Evolutionary conservation across 1,140 invertebrate genomes (phyloP).

Genomic region (Micrasema minimum): DNA sequence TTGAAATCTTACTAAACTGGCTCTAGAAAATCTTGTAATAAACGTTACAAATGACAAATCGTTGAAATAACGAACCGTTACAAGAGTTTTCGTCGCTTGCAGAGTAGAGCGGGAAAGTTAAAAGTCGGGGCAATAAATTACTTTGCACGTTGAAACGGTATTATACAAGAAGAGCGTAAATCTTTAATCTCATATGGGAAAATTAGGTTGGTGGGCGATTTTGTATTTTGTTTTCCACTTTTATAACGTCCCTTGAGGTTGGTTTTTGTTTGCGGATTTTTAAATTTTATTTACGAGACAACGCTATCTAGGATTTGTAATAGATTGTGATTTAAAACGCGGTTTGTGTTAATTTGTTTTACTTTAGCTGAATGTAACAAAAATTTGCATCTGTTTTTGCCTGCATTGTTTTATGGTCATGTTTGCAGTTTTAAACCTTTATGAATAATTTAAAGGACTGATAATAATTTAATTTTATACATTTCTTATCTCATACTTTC

Average conservation of each 20-base stretch:
- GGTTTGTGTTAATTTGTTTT: background rate
- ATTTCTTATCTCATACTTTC: too few species aligned
- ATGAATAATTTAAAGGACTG: too few species aligned
- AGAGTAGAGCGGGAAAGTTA: conserved; percentile 39
- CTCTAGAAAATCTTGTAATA: conserved; percentile 19
- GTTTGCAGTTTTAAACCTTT: too few species aligned
- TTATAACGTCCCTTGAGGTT: background rate
- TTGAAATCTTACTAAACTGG: too few species aligned
- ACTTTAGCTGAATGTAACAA: too few species aligned
- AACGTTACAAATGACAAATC: conserved; percentile 53
- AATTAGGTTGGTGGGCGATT: conserved; percentile 41
- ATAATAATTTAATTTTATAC: too few species aligned
- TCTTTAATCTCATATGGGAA: conserved; percentile 53
- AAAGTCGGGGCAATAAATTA: conserved; percentile 53
- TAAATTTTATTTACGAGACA: conserved; percentile 14
- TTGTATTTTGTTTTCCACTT: conserved; percentile 6
- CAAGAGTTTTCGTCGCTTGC: conserved; percentile 45
- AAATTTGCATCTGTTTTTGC: too few species aligned
- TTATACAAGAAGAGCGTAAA: conserved; percentile 45
- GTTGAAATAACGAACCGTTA: conserved; percentile 47
- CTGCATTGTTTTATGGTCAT: too few species aligned
- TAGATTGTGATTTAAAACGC: background rate
- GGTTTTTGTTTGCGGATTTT: conserved; percentile 6
- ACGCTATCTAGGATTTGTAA: background rate
- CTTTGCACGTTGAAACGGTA: conserved; percentile 43